Evolutionary conservation across 2,797 vertebrate species (phyloP), one percentile per base, ranked within the genome.

Genomic region (Alcedo atthis): DNA sequence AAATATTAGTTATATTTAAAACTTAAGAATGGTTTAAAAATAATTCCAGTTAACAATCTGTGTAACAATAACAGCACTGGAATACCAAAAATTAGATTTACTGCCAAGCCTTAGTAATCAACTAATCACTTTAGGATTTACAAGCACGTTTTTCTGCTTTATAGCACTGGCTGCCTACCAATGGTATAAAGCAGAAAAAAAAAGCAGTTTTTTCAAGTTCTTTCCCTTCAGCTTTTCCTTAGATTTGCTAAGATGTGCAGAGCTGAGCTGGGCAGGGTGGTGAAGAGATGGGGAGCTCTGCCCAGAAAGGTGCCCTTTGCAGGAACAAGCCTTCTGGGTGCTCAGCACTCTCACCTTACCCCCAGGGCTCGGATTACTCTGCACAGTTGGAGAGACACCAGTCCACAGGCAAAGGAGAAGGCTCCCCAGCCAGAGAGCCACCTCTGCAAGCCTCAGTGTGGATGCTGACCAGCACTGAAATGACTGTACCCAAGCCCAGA

Each of bases 291-390:
- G 0, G 40, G 32, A 85, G 16, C 28, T 51, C 28, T 53, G 48
- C 24, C 6, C 8, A 53, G 15, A 73, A 87, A 89, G 49, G 75
- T 68, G 67, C 59, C 82, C 81, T 94, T 94, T 77, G 55, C 16
- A 67, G 33, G 45, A 93, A 62, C 78, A 74, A 87, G 33, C 74
- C 64, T 68, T 19, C 42, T 48, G 61, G 79, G 70, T 82, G 83
- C 76, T 33, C 42, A 33, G 48, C 30, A 2, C 48, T 87, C 54
- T 85, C 89, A 63, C 63, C 66, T 94, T 81, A 92, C 87, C 59
- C 62, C 11, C 77, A 77, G 48, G 26, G 77, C 85, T 95, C 93
- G 6, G 42, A 57, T 95, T 81, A 71, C 92, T 85, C 94, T 85
- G 79, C 73, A 85, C 49, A 84, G 15, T 74, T 77, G 35, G 82